Percentiles rank a stretch among this genome's conserved stretches.
These are phyloP conservation scores for Lasioglossum albipes DNA, from an alignment of 1,140 invertebrate genomes.

Conservation along the genomic window DNA sequence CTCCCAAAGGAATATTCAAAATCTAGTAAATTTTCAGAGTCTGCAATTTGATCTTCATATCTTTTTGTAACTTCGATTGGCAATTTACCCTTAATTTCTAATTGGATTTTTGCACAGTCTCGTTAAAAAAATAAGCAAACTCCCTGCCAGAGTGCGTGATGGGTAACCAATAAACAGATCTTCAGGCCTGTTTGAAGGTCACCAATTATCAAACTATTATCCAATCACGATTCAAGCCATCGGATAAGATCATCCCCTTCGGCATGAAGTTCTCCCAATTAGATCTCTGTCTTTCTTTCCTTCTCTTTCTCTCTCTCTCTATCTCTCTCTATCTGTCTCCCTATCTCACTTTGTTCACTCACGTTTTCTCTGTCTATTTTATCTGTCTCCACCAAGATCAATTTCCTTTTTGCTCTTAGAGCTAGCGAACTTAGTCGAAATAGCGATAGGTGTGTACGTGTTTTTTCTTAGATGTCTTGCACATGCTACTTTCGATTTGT, in stretches of 20 bases:
- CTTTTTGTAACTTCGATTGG: not conserved
- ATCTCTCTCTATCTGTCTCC: conserved; percentile 21
- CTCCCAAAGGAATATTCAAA: not conserved
- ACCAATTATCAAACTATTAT: not conserved
- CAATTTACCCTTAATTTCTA: no score
- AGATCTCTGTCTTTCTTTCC: conserved; percentile 35
- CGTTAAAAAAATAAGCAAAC: not conserved
- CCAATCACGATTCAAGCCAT: conserved; percentile 24
- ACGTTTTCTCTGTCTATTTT: conserved; percentile 11
- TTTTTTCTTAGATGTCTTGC: conserved; percentile 78
- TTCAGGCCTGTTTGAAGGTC: not conserved
- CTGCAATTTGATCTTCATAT: not conserved
- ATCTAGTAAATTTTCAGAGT: not conserved
- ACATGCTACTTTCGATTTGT: conserved; percentile 75
- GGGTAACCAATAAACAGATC: not conserved
- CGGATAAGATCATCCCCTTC: conserved; percentile 44
- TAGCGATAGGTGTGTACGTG: conserved; percentile 74
- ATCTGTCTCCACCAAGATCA: conserved; percentile 43
- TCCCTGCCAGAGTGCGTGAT: not conserved
- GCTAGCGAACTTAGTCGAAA: conserved; percentile 72
- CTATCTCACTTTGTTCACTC: conserved; percentile 7
- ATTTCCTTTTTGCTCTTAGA: conserved; percentile 64
- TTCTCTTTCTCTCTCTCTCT: not conserved
- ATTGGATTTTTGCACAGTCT: no score
- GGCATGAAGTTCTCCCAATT: conserved; percentile 59